These are phyloP conservation scores for Apostichopus japonicus DNA, from an alignment of 35 echinoderm and acorn worm species.

Conservation along the genomic window DNA sequence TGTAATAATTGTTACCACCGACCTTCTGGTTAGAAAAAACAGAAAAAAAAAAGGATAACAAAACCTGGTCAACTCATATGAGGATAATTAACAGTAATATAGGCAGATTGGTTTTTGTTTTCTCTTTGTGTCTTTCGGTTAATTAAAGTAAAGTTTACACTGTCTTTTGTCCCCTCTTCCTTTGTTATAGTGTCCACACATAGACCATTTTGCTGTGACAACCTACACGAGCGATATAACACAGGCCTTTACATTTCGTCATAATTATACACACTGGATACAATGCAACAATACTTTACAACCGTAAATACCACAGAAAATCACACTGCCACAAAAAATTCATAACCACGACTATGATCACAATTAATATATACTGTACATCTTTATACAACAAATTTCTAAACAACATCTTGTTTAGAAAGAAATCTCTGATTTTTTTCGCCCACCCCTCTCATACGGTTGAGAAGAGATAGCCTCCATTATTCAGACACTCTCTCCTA, in stretches of 20 bases:
- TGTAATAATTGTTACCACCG: no score
- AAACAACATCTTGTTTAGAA: slow-evolving; percentile 20
- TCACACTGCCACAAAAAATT: slow-evolving; percentile 48
- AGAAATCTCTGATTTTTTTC: not conserved
- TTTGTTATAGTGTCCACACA: slow-evolving; percentile 44
- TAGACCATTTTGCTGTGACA: slow-evolving; percentile 59
- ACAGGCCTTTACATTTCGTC: slow-evolving; percentile 61
- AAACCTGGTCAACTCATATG: no score
- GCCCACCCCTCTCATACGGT: not conserved
- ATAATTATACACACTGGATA: slow-evolving; percentile 57
- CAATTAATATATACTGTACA: slow-evolving; percentile 58
- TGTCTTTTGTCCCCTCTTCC: slow-evolving; percentile 5
- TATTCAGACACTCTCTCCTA: no score
- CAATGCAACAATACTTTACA: slow-evolving; percentile 54
- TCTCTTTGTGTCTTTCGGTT: not conserved
- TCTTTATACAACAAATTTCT: slow-evolving; percentile 40
- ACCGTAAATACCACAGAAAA: slow-evolving; percentile 14
- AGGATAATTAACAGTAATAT: not conserved
- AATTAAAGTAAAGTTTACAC: slow-evolving; percentile 47
- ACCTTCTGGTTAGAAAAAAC: no score
- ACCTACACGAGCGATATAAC: slow-evolving; percentile 58
- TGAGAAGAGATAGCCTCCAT: no score
- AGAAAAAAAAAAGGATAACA: no score
- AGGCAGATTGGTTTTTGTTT: not conserved
- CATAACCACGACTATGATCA: slow-evolving; percentile 44